Percentiles rank a stretch among this genome's conserved stretches.
Conservation (phyloP, 2,888 invertebrate species). For the Cheilosia soror region DNA sequence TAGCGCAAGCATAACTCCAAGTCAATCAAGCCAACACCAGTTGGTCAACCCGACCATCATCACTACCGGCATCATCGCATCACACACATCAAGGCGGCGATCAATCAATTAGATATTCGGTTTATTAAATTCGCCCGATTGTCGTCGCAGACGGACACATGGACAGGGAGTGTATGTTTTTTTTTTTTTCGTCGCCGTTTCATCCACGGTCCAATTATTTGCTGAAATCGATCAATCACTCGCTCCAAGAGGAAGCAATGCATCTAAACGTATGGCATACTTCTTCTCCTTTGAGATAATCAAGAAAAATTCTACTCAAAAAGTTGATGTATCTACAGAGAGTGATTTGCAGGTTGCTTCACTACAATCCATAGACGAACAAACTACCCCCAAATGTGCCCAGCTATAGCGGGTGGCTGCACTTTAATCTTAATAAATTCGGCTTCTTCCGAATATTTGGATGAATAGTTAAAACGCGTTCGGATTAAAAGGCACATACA, state of each 20-base stretch:
- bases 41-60: constrained; percentile 65
- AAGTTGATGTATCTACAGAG: constrained; percentile 69
- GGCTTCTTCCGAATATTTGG: constrained; percentile 24
- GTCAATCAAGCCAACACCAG: constrained; percentile 68
- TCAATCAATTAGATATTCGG: constrained; percentile 73
- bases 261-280: background rate
- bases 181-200: background rate
- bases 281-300: constrained; percentile 20
- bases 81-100: constrained; percentile 40
- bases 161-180: constrained; percentile 28
- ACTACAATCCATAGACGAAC: constrained; percentile 5
- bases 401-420: constrained; percentile 5
- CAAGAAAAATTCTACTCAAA: constrained; percentile 53
- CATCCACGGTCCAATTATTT: constrained; percentile 64
- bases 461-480: constrained; percentile 66
- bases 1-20: constrained; percentile 34
- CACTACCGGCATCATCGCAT: constrained; percentile 58
- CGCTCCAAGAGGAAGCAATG: constrained; percentile 21
- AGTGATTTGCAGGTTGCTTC: constrained; percentile 60
- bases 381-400: constrained; percentile 39
- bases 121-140: constrained; percentile 70
- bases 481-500: constrained; percentile 32
- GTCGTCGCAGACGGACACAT: background rate
- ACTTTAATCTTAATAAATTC: constrained; percentile 53
- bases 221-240: constrained; percentile 66